phyloP scores from a whole-genome alignment of 2,888 invertebrate species.

The Clanis bilineata region DNA sequence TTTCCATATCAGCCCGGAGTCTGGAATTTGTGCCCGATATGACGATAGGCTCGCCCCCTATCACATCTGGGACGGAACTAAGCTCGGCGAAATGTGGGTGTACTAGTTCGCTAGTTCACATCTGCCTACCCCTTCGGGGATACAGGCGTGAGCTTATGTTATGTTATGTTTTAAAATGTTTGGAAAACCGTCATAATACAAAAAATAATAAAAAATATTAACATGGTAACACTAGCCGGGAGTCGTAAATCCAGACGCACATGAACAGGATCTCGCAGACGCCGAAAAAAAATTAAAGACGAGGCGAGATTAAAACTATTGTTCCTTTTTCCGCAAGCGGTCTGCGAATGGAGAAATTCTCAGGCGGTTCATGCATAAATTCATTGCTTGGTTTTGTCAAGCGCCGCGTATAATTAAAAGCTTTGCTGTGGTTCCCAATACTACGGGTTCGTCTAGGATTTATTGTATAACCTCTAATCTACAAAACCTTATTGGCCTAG shows the following conservation, averaged over 20 bases:
- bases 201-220: conserved; percentile 17
- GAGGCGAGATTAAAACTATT: conserved; percentile 75
- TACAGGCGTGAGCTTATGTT: too few relatives aligned
- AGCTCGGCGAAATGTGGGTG: too few relatives aligned
- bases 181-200: too few relatives aligned
- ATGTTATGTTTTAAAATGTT: too few relatives aligned
- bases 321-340: conserved; percentile 61
- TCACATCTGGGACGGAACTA: too few relatives aligned
- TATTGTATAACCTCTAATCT: too few relatives aligned
- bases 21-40: too few relatives aligned
- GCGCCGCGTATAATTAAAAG: conserved; percentile 69
- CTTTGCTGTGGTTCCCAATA: conserved; percentile 27
- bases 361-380: conserved; percentile 76
- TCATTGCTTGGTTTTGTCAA: conserved; percentile 68
- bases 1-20: too few relatives aligned
- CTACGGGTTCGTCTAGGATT: neutral
- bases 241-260: conserved; percentile 54
- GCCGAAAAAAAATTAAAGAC: conserved; percentile 51
- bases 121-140: too few relatives aligned
- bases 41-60: too few relatives aligned
- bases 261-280: conserved; percentile 63
- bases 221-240: conserved; percentile 9
- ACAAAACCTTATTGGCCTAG: too few relatives aligned
- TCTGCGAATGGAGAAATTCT: conserved; percentile 63
- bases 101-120: too few relatives aligned